A percentile compares a stretch with the other conserved stretches of the same genome.
Evolutionary conservation across 2,888 invertebrate species (phyloP).

Genomic region (Ennomos fuscantarius): DNA sequence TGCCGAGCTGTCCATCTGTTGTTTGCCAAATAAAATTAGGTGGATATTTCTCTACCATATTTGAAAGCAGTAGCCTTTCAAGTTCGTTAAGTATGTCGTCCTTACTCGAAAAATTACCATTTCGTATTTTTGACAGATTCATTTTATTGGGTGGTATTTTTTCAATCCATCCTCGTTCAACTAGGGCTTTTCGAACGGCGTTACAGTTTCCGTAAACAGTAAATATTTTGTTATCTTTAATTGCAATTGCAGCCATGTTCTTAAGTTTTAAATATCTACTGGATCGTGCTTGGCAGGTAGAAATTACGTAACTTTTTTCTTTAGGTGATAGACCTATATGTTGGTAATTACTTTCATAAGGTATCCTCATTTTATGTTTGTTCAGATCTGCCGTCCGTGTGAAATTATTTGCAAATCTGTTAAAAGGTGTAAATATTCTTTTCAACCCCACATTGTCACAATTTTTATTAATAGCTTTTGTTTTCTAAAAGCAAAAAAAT

Average conservation of each 20-base stretch:
- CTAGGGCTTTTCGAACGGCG: conserved; percentile 84
- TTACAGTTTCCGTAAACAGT: conserved; percentile 80
- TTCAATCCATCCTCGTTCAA: conserved; percentile 90
- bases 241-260: conserved; percentile 76
- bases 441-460: conserved; percentile 47
- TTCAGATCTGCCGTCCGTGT: conserved; percentile 28
- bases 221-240: conserved; percentile 81
- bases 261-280: conserved; percentile 66
- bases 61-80: conserved; percentile 72
- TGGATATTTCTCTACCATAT: conserved; percentile 63
- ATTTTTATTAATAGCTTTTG: conserved; percentile 3
- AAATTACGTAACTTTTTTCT: conserved; percentile 68
- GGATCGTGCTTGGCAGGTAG: conserved; percentile 61
- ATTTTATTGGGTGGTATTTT: conserved; percentile 81
- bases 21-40: conserved; percentile 74
- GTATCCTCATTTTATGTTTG: conserved; percentile 24
- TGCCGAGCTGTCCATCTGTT: conserved; percentile 51
- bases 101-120: conserved; percentile 53
- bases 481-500: conserved; percentile 22
- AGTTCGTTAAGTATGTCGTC: conserved; percentile 60
- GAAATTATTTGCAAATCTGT: conserved; percentile 46
- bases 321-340: conserved; percentile 62
- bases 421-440: conserved; percentile 49
- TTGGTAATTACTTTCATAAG: conserved; percentile 39
- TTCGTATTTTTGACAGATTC: conserved; percentile 68